These are phyloP conservation scores for Spilarctia lutea DNA, from an alignment of 2,888 invertebrate species.

Conservation along the genomic window DNA sequence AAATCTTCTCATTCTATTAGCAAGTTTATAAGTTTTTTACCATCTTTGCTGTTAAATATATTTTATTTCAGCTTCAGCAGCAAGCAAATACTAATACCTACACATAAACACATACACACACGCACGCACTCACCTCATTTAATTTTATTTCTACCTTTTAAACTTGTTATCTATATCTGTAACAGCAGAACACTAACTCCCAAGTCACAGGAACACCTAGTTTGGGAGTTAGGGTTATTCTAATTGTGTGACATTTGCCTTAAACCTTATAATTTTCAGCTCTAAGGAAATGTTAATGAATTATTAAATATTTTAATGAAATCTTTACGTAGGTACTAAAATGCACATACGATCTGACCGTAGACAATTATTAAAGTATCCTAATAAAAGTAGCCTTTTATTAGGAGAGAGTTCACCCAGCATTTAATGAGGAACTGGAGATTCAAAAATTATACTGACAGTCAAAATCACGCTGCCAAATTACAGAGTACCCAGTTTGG, in stretches of 20 bases:
- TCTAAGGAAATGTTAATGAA: too few relatives aligned
- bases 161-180: too few relatives aligned
- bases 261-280: too few relatives aligned
- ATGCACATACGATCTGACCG: background rate
- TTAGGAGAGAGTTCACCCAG: background rate
- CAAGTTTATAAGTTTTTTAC: background rate
- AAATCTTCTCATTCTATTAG: background rate
- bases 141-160: too few relatives aligned
- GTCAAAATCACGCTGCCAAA: conserved; percentile 16
- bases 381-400: background rate
- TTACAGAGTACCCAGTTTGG: conserved; percentile 30
- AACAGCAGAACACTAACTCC: too few relatives aligned
- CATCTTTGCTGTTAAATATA: background rate
- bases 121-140: too few relatives aligned
- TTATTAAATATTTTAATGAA: background rate
- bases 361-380: background rate
- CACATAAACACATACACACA: too few relatives aligned
- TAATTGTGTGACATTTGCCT: too few relatives aligned
- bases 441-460: background rate
- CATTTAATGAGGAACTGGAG: background rate
- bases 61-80: background rate
- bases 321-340: background rate
- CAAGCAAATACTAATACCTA: too few relatives aligned
- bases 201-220: too few relatives aligned
- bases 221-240: too few relatives aligned